A percentile compares a stretch with the other conserved stretches of the same genome.
Evolutionary conservation across 2,888 invertebrate species (phyloP).

Genomic region (Hedychridium roseum): DNA sequence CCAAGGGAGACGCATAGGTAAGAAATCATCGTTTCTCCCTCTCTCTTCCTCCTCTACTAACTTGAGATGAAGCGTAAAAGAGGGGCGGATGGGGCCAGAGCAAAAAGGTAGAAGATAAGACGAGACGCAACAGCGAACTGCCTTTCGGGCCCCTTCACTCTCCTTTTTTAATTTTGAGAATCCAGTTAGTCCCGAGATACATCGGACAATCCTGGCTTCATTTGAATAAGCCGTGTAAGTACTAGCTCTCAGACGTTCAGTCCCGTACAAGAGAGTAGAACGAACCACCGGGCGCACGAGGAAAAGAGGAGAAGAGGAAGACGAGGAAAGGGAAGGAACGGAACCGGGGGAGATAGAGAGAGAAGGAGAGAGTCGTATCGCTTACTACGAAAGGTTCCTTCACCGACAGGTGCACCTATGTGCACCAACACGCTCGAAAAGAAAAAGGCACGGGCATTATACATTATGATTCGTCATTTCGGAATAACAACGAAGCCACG

Average conservation of each 20-base stretch:
- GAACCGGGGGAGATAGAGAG: too few species aligned
- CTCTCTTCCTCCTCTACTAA: slow-evolving; percentile 24
- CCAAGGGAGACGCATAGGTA: slow-evolving; percentile 1
- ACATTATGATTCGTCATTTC: slow-evolving; percentile 64
- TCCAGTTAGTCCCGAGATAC: slow-evolving; percentile 55
- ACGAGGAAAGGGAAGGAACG: too few species aligned
- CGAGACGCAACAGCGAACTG: slow-evolving; percentile 10
- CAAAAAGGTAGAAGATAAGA: slow-evolving; percentile 19
- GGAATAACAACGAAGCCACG: slow-evolving; percentile 59
- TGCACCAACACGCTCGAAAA: slow-evolving; percentile 33
- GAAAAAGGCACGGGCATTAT: slow-evolving; percentile 52
- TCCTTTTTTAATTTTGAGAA: slow-evolving; percentile 58
- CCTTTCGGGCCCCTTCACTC: slow-evolving; percentile 15
- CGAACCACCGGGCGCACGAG: slow-evolving; percentile 13
- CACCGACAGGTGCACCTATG: slow-evolving; percentile 43
- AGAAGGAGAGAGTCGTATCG: slow-evolving; percentile 25
- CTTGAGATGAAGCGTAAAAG: slow-evolving; percentile 29
- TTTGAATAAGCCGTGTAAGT: slow-evolving; percentile 60
- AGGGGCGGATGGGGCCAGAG: slow-evolving; percentile 8
- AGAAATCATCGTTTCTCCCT: slow-evolving; percentile 24
- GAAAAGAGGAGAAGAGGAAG: slow-evolving; percentile 20
- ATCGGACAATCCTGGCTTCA: slow-evolving; percentile 55
- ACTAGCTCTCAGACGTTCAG: slow-evolving; percentile 41
- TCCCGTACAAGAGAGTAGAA: neutral
- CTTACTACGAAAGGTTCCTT: slow-evolving; percentile 37